Base-by-base conservation (phyloP, 2,888 invertebrate species). In the Harpagoxenus sublaevis region DNA sequence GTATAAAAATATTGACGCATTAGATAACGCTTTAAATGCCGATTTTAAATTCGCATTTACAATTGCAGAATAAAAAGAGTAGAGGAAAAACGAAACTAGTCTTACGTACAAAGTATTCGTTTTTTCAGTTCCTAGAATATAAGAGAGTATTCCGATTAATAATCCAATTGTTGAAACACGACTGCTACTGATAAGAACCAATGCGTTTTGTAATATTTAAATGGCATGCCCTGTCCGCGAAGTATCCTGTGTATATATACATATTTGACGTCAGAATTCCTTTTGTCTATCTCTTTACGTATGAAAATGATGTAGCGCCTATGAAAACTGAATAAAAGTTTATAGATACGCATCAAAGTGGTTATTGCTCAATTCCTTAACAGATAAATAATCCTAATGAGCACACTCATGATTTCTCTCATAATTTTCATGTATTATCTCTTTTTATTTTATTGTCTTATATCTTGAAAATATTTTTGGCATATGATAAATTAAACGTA, bases 311-410 rank as follows among this genome's bases (percentile, higher is more conserved):
- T 92, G 91, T 92, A 92, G 88, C 71, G 77, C 85, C 71, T 89
- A 88, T 68, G 83, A 92, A 70, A 90, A 92, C 86, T 86, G 88
- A 92, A 92, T 91, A 89, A 92, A 92, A 88, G 73, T 85, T 77
- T 79, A 79, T 62, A 73, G 39, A 71, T 71, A 79, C 12, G 71
- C 18, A 57, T 23, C 55, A 6, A 79, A 48, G 60, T 45, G 8
- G 3, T 68, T 28, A 57, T 35, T 48, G 39, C 28, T 77, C 39
- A 12, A 45, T 23, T 0, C 28, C 12, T 55, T 3, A n/a, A 60
- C 3, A 18, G 2, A 28, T n/a, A n/a, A 35, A 9, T 51, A 31
- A 73, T 23, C 9, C 1, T 75, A 75, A 75, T 45, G 51, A 39
- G 4, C 2, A 60, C 3, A 10, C 3, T 60, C 2, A 18, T 66